These are phyloP conservation scores for Eueremaeus valkanovi DNA, from an alignment of 2,888 invertebrate species.

Conservation along the genomic window DNA sequence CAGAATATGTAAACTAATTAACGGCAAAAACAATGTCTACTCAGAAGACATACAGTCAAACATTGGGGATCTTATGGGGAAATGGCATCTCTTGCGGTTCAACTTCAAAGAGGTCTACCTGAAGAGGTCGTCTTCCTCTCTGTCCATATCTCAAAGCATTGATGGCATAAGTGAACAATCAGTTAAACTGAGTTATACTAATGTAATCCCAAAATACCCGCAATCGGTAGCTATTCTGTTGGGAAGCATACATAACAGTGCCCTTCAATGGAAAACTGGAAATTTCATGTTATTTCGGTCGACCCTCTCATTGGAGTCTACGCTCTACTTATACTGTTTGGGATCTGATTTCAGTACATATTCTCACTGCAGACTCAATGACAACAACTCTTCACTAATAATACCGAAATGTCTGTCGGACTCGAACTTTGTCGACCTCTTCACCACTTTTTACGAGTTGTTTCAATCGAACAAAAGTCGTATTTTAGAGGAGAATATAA, in stretches of 20 bases:
- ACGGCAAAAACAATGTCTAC: slow-evolving; percentile 20
- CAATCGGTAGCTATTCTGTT: neutral
- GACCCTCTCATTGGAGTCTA: neutral
- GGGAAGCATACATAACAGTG: neutral
- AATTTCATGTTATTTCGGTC: slow-evolving; percentile 1
- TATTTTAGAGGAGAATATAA: neutral
- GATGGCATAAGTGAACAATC: slow-evolving; percentile 15
- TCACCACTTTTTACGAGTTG: slow-evolving; percentile 3
- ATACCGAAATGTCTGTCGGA: neutral
- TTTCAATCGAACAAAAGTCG: slow-evolving; percentile 22
- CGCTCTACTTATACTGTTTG: slow-evolving; percentile 29
- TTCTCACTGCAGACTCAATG: neutral
- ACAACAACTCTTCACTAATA: neutral
- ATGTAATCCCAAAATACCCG: slow-evolving; percentile 29
- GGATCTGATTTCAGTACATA: slow-evolving; percentile 23
- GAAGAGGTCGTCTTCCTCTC: neutral
- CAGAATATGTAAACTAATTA: slow-evolving; percentile 35
- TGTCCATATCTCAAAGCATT: neutral
- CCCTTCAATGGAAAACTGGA: neutral
- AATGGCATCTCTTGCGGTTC: slow-evolving; percentile 29
- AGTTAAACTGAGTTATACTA: slow-evolving; percentile 20
- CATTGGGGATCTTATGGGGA: neutral
- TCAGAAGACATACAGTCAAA: neutral
- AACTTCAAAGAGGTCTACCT: slow-evolving; percentile 17
- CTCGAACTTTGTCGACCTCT: slow-evolving; percentile 7